Evolutionary conservation across 1,140 invertebrate genomes (phyloP), one percentile per base, ranked within the genome.

Genomic region (Psilanteris sp.): DNA sequence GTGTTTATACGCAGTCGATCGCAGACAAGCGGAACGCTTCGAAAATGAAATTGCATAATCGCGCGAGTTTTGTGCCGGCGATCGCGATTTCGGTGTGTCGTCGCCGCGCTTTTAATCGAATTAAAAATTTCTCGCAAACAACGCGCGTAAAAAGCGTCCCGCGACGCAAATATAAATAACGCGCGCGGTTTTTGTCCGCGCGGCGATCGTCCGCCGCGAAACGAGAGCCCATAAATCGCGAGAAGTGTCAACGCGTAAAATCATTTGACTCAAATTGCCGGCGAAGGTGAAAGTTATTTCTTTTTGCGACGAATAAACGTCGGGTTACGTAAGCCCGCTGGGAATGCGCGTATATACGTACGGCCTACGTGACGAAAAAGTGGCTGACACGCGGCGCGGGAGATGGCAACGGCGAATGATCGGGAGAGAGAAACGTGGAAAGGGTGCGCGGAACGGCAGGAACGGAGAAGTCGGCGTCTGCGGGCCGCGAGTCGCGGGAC

Each of bases 301-400:
- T 62, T 80, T 77, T 79, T 71, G 71, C 73, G 39, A 66, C 32
- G 66, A 59, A 81, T 80, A 61, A 82, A 80, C 55, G 77, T 68
- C 73, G 46, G 16, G 44, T 82, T 81, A 75, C 77, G 77, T 81
- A 82, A 82, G 67, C 16, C 44, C 59, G 15, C 36, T 31, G 57
- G 62, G 78, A 82, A 82, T 81, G 75, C 75, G 59, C 59, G 61
- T 72, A 75, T n/a, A n/a, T 79, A 73, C 78, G 54, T 79, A 71
- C 75, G 15, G 4, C 27, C 7, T 34, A 24, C 16, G 36, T 6
- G 37, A 27, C 11, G 15, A 41, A 37, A 34, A 43, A 43, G n/a
- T 8, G 9, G 29, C 29, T n/a, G 7, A 31, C 29, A 13, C 7
- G 7, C 29, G 29, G 3, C 29, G 3, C 10, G 16, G 20, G 13